Evolutionary conservation across 1,140 invertebrate genomes (phyloP), one percentile per base, ranked within the genome.

Genomic region (Drosophila quadrilineata): DNA sequence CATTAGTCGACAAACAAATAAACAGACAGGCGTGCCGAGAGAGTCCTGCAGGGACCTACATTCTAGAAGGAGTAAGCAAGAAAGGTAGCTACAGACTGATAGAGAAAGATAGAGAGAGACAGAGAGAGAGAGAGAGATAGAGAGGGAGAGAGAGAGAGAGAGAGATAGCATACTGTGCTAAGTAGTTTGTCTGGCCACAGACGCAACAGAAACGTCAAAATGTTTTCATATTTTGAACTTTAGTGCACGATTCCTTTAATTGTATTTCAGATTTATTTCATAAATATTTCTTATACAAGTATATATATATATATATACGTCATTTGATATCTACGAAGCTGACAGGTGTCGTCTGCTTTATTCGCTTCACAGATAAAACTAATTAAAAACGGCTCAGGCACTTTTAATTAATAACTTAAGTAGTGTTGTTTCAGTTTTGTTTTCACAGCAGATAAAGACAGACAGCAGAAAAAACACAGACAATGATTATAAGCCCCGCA

Each of bases 1-100:
- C 75, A 77, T 76, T 76, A 76, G 69, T 41, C 46, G 26, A 48
- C 46, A 50, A 54, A 57, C 59, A 63, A 46, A 66, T 24, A 52
- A 43, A 52, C n/a, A 45, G 19, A 35, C 43, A 19, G 24, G 10
- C 29, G 29, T n/a, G n/a, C n/a, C n/a, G n/a, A n/a, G n/a, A n/a
- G n/a, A n/a, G n/a, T n/a, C n/a, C n/a, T n/a, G n/a, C n/a, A n/a
- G n/a, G n/a, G n/a, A n/a, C n/a, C n/a, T n/a, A n/a, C n/a, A n/a
- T n/a, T n/a, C n/a, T n/a, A n/a, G n/a, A n/a, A n/a, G n/a, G n/a
- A n/a, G n/a, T n/a, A n/a, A n/a, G n/a, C n/a, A n/a, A n/a, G n/a
- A n/a, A n/a, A n/a, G n/a, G n/a, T n/a, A n/a, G n/a, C n/a, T n/a
- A n/a, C n/a, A n/a, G n/a, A n/a, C n/a, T n/a, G n/a, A n/a, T n/a